A percentile compares a stretch with the other conserved stretches of the same genome.
Conservation (phyloP, 2,113 vertebrate genomes). For the Mellivora capensis region DNA sequence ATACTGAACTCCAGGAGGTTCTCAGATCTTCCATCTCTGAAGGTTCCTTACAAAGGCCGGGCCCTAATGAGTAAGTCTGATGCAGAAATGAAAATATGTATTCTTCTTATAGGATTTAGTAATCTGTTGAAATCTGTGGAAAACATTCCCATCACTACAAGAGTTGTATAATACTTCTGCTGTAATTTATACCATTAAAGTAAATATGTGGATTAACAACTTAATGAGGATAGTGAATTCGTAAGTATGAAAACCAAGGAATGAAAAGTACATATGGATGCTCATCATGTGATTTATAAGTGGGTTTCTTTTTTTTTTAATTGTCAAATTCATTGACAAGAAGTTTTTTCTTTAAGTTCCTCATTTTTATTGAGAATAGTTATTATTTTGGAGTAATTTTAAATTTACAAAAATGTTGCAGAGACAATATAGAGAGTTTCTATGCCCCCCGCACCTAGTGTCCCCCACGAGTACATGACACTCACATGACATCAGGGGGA, state of each 20-base stretch:
- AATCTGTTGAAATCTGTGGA: not conserved
- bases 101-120: not conserved
- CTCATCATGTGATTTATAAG: not conserved
- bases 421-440: not conserved
- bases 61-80: not conserved
- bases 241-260: not conserved
- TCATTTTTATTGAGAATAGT: not conserved
- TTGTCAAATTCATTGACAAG: not conserved
- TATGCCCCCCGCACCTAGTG: rapidly evolving
- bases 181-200: not conserved
- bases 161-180: not conserved
- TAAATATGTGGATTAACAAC: not conserved
- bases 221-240: not conserved
- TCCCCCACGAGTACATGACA: too few species aligned
- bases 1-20: rapidly evolving
- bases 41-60: not conserved
- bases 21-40: not conserved
- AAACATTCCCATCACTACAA: not conserved
- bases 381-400: not conserved
- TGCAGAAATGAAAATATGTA: not conserved
- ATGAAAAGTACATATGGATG: not conserved
- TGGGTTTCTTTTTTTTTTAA: not conserved
- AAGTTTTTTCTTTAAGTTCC: not conserved
- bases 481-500: not conserved
- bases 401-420: not conserved